Base-by-base conservation (phyloP, 2,797 vertebrate genomes). In the Schizopygopsis pylzovi region DNA sequence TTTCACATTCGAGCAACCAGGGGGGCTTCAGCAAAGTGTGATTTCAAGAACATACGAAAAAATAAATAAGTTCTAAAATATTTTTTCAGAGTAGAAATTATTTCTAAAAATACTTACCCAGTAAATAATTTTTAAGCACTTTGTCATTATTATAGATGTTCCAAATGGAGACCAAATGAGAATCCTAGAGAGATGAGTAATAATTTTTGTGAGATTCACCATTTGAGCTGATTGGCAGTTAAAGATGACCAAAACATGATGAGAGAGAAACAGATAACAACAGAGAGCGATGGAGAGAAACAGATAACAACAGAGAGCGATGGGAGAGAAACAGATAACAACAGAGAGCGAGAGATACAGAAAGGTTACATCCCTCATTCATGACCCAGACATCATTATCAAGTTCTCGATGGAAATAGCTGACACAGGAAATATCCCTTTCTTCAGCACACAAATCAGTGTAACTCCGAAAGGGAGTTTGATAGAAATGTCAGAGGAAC, bases 401-500 rank as follows among this genome's bases (percentile, higher is more conserved):
- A 79, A 54, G 28, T 76, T 47, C 71, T 43, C 13, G 0, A 18
- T 73, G 49, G 47, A 49, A 52, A 18, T 49, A 54, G n/a, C 47
- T 12, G 49, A 61, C 54, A 61, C 22, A 15, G 54, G 49, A 61
- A 25, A 76, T 37, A 37, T 76, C 10, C 72, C 49, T 20, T 59
- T 79, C 12, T 61, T 79, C 33, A 22, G 1, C 7, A 4, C 4
- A 25, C 16, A 15, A 43, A 59, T 13, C 43, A n/a, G 28, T 37
- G n/a, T 28, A 37, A 45, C 61, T 78, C 47, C 18, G 11, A 79
- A 70, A 85, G 70, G 18, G 49, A 82, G 49, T 71, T 54, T 61
- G 82, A 63, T 37, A 39, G 84, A 84, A 88, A 89, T 88, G 81
- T 86, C 87, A 87, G 85, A 39, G 47, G 80, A 81, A 85, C 65